phyloP scores from a whole-genome alignment of 2,797 vertebrate species.

The Benthosema pterotum region DNA sequence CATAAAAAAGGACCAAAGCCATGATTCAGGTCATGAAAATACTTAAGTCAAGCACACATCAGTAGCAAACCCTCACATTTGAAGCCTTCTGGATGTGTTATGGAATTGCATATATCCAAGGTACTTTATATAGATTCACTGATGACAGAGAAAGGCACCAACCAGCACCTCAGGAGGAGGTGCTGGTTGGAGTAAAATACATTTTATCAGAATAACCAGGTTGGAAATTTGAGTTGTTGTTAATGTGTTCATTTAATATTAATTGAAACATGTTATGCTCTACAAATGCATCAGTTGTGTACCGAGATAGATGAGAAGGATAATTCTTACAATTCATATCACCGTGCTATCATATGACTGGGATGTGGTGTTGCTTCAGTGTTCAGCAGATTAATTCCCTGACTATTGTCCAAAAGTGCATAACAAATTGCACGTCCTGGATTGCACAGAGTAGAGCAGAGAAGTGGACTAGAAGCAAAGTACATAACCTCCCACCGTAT shows the following conservation, averaged over 20 bases:
- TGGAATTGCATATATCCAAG: too few species aligned
- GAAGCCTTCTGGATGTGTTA: constrained; percentile 1
- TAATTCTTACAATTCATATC: background rate
- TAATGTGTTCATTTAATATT: constrained; percentile 23
- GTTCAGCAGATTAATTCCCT: constrained; percentile 1
- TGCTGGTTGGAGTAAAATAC: too few species aligned
- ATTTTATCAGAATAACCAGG: background rate
- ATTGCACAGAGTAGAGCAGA: constrained; percentile 9
- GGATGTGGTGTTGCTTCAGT: constrained; percentile 14
- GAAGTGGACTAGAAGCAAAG: background rate
- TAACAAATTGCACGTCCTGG: too few species aligned
- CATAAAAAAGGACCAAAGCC: too few species aligned
- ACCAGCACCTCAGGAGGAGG: too few species aligned
- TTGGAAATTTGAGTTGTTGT: constrained; percentile 6
- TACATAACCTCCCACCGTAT: too few species aligned
- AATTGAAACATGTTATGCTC: constrained; percentile 11
- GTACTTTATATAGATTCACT: too few species aligned
- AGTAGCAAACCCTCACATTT: background rate
- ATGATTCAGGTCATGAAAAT: background rate
- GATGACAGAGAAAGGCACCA: too few species aligned
- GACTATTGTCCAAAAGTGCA: too few species aligned
- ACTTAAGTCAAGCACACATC: background rate
- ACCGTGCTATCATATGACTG: constrained; percentile 57
- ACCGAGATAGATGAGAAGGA: too few species aligned
- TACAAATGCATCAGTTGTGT: background rate